These are phyloP conservation scores for Delia radicum DNA, from an alignment of 1,140 invertebrate species.

Conservation along the genomic window DNA sequence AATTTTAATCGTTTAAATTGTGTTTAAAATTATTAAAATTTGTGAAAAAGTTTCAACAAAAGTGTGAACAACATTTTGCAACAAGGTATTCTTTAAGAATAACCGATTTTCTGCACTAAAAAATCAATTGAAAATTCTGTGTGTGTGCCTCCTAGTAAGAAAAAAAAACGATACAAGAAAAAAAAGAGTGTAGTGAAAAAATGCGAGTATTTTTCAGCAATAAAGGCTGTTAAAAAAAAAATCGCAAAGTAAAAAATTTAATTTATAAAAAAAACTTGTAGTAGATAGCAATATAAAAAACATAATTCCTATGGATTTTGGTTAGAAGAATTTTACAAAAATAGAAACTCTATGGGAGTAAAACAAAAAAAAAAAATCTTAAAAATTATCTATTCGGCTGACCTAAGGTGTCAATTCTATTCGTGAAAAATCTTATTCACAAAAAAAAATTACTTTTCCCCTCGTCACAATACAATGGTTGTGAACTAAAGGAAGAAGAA, in stretches of 20 bases:
- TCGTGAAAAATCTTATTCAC: conserved; percentile 1
- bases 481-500: not conserved
- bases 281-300: not conserved
- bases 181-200: conserved; percentile 15
- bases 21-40: conserved; percentile 11
- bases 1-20: conserved; percentile 19
- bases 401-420: conserved; percentile 1
- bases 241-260: not conserved
- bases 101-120: not conserved
- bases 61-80: not conserved
- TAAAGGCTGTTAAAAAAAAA: not conserved
- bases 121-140: conserved; percentile 18
- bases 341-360: not conserved
- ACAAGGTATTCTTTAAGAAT: conserved; percentile 7
- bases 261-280: not conserved
- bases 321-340: not conserved
- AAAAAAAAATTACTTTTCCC: not conserved
- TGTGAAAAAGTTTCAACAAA: not conserved
- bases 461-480: not conserved
- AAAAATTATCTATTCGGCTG: not conserved
- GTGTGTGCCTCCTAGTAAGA: conserved; percentile 17
- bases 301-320: too few species aligned
- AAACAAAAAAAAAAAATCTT: not conserved
- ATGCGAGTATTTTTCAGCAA: not conserved
- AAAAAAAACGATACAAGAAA: conserved; percentile 9